Conservation (phyloP, 1,140 invertebrate genomes). For the Drosophila tropicalis region DNA sequence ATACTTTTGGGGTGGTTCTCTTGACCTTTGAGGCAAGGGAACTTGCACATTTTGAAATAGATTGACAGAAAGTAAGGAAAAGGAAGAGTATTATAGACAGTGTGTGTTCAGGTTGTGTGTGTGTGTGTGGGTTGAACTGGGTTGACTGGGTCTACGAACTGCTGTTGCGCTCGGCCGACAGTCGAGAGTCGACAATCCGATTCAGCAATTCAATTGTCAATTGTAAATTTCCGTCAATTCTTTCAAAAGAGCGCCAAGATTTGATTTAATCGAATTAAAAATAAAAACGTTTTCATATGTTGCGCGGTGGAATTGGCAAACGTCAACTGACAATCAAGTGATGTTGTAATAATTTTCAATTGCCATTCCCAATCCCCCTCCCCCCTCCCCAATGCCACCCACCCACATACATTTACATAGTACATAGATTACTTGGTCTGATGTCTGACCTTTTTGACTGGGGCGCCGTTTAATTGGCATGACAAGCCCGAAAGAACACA, state of each 20-base stretch:
- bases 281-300: constrained; percentile 18
- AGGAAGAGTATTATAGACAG: neutral
- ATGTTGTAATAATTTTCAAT: constrained; percentile 35
- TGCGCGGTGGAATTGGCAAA: neutral
- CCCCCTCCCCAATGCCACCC: neutral
- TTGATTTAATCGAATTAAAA: constrained; percentile 58
- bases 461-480: constrained; percentile 24
- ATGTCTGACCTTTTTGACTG: constrained; percentile 21
- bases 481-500: neutral
- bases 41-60: neutral
- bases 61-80: neutral
- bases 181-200: neutral
- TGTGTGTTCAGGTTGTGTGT: neutral
- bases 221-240: constrained; percentile 41
- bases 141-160: constrained; percentile 3
- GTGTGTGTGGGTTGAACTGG: neutral
- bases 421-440: neutral
- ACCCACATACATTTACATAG: neutral
- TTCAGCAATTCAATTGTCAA: constrained; percentile 22
- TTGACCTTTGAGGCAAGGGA: neutral
- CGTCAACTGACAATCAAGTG: constrained; percentile 24
- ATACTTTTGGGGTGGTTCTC: too few relatives aligned
- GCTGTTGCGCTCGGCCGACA: neutral
- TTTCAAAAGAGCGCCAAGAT: constrained; percentile 32
- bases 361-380: neutral